phyloP scores from a whole-genome alignment of 2,888 invertebrate genomes.

The Chaitophorus viminalis region DNA sequence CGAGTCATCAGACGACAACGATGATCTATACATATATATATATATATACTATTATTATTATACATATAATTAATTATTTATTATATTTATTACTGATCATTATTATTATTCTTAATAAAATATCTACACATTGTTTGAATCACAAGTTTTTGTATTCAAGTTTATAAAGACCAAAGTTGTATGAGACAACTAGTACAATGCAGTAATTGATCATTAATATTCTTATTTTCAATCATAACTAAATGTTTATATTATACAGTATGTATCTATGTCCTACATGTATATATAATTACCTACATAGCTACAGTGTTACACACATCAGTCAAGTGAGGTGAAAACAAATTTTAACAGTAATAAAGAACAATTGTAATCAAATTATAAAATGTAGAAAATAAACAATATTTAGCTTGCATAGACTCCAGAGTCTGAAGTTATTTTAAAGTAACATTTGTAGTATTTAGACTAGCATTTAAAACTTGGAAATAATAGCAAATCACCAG shows the following conservation, averaged over 20 bases:
- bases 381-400: too few relatives aligned
- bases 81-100: slow-evolving; percentile 29
- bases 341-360: neutral
- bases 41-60: neutral
- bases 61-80: neutral
- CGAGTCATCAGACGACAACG: neutral
- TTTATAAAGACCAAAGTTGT: neutral
- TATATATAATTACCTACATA: neutral
- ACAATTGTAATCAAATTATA: too few relatives aligned
- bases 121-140: slow-evolving; percentile 43
- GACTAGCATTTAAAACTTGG: too few relatives aligned
- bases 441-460: too few relatives aligned
- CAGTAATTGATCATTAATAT: neutral
- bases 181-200: neutral
- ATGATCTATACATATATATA: neutral
- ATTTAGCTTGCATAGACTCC: too few relatives aligned
- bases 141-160: neutral
- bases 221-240: neutral
- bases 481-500: too few relatives aligned
- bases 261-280: neutral
- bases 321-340: neutral
- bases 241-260: neutral
- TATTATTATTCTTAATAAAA: slow-evolving; percentile 36
- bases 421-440: too few relatives aligned
- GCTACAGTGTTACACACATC: neutral